Evolutionary conservation across 2,113 vertebrate species (phyloP).

Genomic region (Piprites chloris): DNA sequence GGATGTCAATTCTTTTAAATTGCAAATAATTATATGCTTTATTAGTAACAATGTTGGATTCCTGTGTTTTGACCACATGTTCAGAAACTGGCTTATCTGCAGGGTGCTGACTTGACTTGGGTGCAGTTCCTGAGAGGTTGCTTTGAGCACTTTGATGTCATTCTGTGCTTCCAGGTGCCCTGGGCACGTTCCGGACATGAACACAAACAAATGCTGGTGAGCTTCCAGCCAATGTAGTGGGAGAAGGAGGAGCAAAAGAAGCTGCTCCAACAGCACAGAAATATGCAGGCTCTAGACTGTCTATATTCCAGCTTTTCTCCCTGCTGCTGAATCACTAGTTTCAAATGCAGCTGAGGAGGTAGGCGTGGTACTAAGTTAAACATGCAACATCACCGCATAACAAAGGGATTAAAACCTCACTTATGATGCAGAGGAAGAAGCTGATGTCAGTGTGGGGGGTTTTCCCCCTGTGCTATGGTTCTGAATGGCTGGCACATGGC

Average conservation of each 20-base stretch:
- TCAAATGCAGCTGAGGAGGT: background rate
- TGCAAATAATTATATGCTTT: background rate
- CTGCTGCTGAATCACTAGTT: background rate
- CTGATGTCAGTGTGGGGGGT: background rate
- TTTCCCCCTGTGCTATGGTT: background rate
- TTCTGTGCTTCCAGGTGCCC: background rate
- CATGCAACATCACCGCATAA: background rate
- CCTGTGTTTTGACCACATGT: background rate
- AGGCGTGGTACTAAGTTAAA: background rate
- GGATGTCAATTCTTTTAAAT: background rate
- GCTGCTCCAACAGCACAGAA: background rate
- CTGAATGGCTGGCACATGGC: background rate
- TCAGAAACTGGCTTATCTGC: background rate
- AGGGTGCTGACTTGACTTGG: rapidly evolving
- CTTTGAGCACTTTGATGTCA: background rate
- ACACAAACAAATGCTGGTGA: background rate
- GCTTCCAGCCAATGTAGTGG: background rate
- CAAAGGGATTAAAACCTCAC: background rate
- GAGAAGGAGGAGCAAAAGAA: background rate
- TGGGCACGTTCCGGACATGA: rapidly evolving
- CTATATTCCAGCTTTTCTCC: background rate
- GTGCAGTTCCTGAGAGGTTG: background rate
- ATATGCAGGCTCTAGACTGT: rapidly evolving
- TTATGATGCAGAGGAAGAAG: background rate
- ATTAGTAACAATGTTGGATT: background rate